A percentile compares a stretch with the other conserved stretches of the same genome.
These are phyloP conservation scores for Ctenopoma multispine DNA, from an alignment of 2,797 vertebrate genomes.

Conservation along the genomic window DNA sequence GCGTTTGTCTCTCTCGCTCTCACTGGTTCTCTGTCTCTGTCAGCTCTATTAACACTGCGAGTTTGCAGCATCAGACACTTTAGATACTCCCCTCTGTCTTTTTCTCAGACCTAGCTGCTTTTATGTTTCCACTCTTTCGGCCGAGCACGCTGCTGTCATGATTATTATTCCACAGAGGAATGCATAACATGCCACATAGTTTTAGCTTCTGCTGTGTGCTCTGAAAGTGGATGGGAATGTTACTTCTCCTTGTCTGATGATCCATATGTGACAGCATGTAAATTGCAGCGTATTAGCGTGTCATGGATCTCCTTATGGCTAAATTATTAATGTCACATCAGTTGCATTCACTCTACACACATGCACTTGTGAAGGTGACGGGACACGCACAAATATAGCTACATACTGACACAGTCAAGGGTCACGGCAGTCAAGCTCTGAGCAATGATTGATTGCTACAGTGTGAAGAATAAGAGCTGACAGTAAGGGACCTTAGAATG, in stretches of 20 bases:
- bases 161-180: constrained; percentile 10
- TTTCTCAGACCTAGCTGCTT: constrained; percentile 26
- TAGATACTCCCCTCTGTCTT: constrained; percentile 45
- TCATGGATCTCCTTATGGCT: constrained; percentile 46
- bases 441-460: constrained; percentile 59
- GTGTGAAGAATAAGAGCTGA: constrained; percentile 44
- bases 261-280: constrained; percentile 56
- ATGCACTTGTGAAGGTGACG: constrained; percentile 45
- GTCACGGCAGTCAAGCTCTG: constrained; percentile 49
- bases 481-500: constrained; percentile 47
- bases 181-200: constrained; percentile 17
- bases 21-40: constrained; percentile 42
- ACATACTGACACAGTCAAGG: constrained; percentile 41
- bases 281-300: constrained; percentile 49
- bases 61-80: constrained; percentile 57
- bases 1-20: constrained; percentile 47
- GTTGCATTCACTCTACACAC: constrained; percentile 32
- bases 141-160: constrained; percentile 22
- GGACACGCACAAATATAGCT: constrained; percentile 7
- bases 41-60: constrained; percentile 63
- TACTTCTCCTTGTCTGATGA: constrained; percentile 49
- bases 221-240: constrained; percentile 9
- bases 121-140: constrained; percentile 22
- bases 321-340: constrained; percentile 58
- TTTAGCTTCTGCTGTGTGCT: not conserved